A percentile compares a stretch with the other conserved stretches of the same genome.
Evolutionary conservation across 2,113 vertebrate species (phyloP).

Genomic region (Megaptera novaeangliae): DNA sequence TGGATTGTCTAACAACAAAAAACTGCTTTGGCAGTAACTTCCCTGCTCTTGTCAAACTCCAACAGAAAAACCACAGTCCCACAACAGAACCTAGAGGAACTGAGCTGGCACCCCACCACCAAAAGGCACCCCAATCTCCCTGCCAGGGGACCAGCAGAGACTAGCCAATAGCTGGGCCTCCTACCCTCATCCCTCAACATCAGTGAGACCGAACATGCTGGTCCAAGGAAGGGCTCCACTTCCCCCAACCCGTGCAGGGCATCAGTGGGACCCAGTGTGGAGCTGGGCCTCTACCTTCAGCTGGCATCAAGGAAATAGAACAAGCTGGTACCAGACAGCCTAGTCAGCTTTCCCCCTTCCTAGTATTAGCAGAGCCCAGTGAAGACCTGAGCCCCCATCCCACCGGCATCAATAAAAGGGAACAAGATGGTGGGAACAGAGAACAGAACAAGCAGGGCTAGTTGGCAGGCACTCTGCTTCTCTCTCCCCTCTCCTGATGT

Average conservation of each 20-base stretch:
- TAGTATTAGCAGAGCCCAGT: background rate
- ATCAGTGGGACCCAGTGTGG: fast-evolving
- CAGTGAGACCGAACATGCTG: background rate
- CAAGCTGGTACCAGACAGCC: background rate
- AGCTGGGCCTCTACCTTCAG: background rate
- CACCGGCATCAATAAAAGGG: fast-evolving
- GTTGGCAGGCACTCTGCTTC: background rate
- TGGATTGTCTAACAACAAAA: background rate
- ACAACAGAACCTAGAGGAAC: background rate
- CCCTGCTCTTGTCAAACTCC: background rate
- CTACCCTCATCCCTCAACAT: background rate
- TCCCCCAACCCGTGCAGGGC: fast-evolving
- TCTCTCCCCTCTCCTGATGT: fast-evolving
- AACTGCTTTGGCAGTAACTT: background rate
- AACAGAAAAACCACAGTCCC: background rate
- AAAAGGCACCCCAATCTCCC: no score
- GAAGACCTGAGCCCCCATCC: background rate
- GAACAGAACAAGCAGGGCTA: background rate
- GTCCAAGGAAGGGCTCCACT: no score
- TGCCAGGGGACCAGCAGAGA: background rate
- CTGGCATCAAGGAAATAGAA: background rate
- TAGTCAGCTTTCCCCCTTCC: background rate
- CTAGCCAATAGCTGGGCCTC: background rate
- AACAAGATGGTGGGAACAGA: background rate
- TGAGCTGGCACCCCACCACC: background rate